phyloP scores from a whole-genome alignment of 2,113 vertebrate genomes.

The Setophaga kirtlandii region DNA sequence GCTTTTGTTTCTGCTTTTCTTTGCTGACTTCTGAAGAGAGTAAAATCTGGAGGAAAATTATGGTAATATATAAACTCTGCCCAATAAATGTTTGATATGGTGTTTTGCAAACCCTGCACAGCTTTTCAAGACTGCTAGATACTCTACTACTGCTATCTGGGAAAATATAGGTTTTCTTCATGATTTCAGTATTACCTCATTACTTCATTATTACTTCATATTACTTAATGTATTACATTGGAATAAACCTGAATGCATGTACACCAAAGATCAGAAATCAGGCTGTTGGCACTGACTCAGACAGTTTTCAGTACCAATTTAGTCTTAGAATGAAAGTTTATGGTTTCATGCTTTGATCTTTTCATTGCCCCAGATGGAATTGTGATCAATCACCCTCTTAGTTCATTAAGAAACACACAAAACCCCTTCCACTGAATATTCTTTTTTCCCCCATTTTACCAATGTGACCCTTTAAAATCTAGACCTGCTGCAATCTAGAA shows the following conservation, averaged over 20 bases:
- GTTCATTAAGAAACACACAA: neutral
- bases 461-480: neutral
- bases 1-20: neutral
- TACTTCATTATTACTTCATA: neutral
- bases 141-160: neutral
- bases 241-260: neutral
- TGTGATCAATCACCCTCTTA: neutral
- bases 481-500: neutral
- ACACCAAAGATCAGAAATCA: neutral
- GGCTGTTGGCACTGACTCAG: neutral
- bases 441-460: neutral
- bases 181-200: neutral
- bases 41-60: neutral
- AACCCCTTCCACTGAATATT: neutral
- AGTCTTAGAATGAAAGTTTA: neutral
- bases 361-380: neutral
- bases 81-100: neutral
- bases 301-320: neutral
- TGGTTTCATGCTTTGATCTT: neutral
- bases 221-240: neutral
- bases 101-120: neutral
- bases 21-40: neutral
- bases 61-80: neutral
- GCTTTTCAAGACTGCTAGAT: neutral
- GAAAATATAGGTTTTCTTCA: neutral